Conservation (phyloP, 2,888 invertebrate species). For the Brenthis daphne region DNA sequence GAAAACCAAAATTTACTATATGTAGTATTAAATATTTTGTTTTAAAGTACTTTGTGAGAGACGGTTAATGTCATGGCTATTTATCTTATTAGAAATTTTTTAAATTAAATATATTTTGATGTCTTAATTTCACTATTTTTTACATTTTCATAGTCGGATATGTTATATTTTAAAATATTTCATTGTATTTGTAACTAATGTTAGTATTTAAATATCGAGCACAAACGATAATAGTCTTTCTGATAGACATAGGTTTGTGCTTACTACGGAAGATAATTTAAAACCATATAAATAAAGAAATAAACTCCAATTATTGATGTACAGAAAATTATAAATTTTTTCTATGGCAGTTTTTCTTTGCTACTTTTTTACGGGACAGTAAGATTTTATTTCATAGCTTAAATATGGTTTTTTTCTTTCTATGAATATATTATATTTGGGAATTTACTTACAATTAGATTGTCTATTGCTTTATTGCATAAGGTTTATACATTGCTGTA, state of each 20-base stretch:
- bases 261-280: slow-evolving; percentile 13
- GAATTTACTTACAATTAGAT: too few species aligned
- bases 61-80: too few species aligned
- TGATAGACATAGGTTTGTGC: slow-evolving; percentile 23
- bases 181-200: slow-evolving; percentile 3
- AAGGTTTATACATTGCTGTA: too few species aligned
- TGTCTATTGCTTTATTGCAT: too few species aligned
- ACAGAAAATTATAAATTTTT: not conserved
- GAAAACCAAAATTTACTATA: too few species aligned
- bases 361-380: not conserved
- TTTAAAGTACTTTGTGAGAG: too few species aligned
- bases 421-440: too few species aligned
- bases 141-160: slow-evolving; percentile 6
- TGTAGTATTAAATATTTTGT: too few species aligned
- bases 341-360: not conserved
- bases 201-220: slow-evolving; percentile 23
- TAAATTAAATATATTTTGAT: too few species aligned
- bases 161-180: slow-evolving; percentile 5
- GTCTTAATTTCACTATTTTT: not conserved
- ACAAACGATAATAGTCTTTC: slow-evolving; percentile 20
- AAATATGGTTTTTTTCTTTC: too few species aligned
- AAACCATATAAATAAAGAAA: slow-evolving; percentile 10
- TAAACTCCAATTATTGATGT: not conserved
- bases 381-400: too few species aligned
- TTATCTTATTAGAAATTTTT: too few species aligned